Base-by-base conservation (phyloP, 2,888 invertebrate species). In the Bellardia bayeri region DNA sequence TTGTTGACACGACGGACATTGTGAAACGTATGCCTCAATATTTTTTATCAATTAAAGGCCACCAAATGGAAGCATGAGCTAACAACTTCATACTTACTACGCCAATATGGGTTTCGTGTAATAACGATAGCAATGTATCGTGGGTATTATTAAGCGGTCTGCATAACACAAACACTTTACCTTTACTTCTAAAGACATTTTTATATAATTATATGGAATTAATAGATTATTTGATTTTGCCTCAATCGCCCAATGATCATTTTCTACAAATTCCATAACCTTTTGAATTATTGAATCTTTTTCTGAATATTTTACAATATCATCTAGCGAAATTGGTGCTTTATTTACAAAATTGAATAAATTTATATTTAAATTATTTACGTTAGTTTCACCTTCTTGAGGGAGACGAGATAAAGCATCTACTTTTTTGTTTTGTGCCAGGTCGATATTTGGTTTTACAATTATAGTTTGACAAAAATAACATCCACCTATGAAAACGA, bases 401-500 rank as follows among this genome's bases (percentile, higher is more conserved):
- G 85, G 85, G 54, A 85, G 45, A 54, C 81, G 80, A n/a, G n/a
- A n/a, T n/a, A n/a, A n/a, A n/a, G n/a, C n/a, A n/a, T 23, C 85
- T 9, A 88, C 81, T 72, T 79, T n/a, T 74, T n/a, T 82, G 68
- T 30, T 75, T 82, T 45, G 37, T 4, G 16, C 75, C 75, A 23
- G 82, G 58, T 8, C 75, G 75, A 30, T 82, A 75, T 61, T 58
- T 66, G 13, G 82, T 71, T 69, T 49, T 72, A 30, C 82, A 86
- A 23, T 86, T 69, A 54, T 88, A 86, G 58, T 88, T 86, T 45
- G 82, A 80, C 7, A 88, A 6, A 45, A 86, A 82, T n/a, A 86
- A 49, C 68, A 87, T 87, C 85, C 82, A 85, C 9, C 81, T 71
- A 51, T 83, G 85, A n/a, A 87, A 87, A 30, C 78, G 78, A n/a